Evolutionary conservation across 2,888 invertebrate genomes (phyloP), one percentile per base, ranked within the genome.

Genomic region (Rhabditoides inermis): DNA sequence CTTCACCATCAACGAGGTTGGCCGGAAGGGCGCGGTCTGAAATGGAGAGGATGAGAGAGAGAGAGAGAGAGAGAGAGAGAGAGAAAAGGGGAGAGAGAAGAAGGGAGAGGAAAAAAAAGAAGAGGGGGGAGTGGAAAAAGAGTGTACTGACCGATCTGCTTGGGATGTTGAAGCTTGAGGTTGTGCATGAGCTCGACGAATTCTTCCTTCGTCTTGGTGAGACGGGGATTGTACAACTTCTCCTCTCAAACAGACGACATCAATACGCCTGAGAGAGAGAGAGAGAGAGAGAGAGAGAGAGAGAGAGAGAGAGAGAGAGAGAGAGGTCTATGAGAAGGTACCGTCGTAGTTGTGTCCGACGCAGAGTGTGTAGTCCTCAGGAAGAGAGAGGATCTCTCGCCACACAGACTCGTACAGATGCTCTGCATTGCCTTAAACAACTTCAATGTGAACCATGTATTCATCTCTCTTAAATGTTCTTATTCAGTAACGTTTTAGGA

Each of bases 301-400:
- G n/a, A n/a, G n/a, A n/a, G n/a, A n/a, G n/a, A n/a, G n/a, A n/a
- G n/a, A n/a, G n/a, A n/a, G n/a, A n/a, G n/a, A n/a, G n/a, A n/a
- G n/a, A n/a, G n/a, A n/a, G n/a, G n/a, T n/a, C n/a, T n/a, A n/a
- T n/a, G n/a, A n/a, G n/a, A n/a, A n/a, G n/a, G n/a, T n/a, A n/a
- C 84, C 84, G 74, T 84, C 87, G 77, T 98, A 98, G 78, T 98
- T 95, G 79, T 98, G 98, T 0, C 92, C 95, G 0, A 95, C 95
- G 79, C 86, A 95, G 26, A 98, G 78, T 2, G 82, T 81, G 76
- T 85, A 94, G 75, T 88, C 82, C 18, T 85, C 84, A 0, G 94
- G 92, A 28, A 98, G 79, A 0, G 85, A 83, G 73, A 95, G 88
- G 69, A 99, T 89, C 76, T 86, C 85, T 27, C 79, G 77, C 76